Conservation (phyloP, 1,140 invertebrate species). For the Eriocheir sinensis region DNA sequence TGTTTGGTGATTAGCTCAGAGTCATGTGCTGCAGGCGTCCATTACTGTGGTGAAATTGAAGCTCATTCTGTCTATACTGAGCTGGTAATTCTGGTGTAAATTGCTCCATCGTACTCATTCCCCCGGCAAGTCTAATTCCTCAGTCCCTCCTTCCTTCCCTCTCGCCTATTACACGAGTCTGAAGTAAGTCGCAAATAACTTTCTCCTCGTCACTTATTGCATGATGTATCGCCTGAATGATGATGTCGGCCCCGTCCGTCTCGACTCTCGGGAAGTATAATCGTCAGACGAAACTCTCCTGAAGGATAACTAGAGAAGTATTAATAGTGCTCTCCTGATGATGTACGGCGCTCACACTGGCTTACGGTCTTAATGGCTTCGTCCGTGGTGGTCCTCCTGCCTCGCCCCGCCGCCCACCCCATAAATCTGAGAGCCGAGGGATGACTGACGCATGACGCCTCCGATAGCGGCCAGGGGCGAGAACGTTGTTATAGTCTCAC, state of each 20-base stretch:
- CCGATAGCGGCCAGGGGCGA: not conserved
- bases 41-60: conserved; percentile 17
- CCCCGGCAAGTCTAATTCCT: not conserved
- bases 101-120: not conserved
- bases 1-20: not conserved
- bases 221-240: not conserved
- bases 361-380: not conserved
- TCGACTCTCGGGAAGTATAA: conserved; percentile 13
- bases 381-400: not conserved
- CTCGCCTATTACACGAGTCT: not conserved
- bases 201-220: conserved; percentile 2
- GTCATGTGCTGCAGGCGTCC: not conserved
- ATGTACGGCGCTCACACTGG: conserved; percentile 19
- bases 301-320: conserved; percentile 23
- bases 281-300: not conserved
- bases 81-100: conserved; percentile 15
- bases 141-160: not conserved
- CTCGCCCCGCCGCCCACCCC: not conserved
- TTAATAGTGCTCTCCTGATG: conserved; percentile 11
- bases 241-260: not conserved
- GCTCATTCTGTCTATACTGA: not conserved
- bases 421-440: not conserved
- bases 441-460: not conserved
- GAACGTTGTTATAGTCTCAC: too few relatives aligned
- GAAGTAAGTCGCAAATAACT: conserved; percentile 3